Evolutionary conservation across 2,113 vertebrate species (phyloP).

Genomic region (Microcebus lehilahytsara): DNA sequence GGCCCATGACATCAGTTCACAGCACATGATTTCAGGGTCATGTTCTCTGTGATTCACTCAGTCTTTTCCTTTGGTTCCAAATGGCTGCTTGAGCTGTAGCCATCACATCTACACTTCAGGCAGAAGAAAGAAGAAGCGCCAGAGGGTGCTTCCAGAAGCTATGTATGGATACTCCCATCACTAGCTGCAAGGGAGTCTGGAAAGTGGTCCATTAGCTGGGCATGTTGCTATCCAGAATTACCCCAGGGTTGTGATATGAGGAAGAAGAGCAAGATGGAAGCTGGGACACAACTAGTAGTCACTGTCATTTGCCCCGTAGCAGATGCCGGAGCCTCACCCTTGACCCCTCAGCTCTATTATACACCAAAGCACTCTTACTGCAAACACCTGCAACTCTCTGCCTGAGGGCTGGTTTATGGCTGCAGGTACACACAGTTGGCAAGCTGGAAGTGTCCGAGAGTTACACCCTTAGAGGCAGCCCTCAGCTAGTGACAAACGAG

Average conservation of each 20-base stretch:
- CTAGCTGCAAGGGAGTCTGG: background rate
- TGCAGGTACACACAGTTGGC: background rate
- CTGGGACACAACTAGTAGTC: background rate
- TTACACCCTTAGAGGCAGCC: background rate
- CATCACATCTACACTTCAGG: background rate
- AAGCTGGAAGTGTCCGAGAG: background rate
- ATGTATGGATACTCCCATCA: background rate
- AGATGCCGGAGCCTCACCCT: background rate
- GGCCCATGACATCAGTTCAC: background rate
- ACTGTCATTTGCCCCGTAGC: background rate
- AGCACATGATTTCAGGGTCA: background rate
- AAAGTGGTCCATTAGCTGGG: background rate
- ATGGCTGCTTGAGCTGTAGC: conserved; percentile 3
- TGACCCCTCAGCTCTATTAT: background rate
- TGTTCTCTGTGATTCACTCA: background rate
- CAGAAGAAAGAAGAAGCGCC: background rate
- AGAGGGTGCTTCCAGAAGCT: background rate
- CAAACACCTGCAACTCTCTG: background rate
- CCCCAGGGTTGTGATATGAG: background rate
- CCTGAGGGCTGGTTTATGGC: background rate
- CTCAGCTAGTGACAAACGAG: background rate
- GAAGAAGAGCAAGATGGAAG: background rate
- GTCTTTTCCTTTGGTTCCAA: conserved; percentile 6
- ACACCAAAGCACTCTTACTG: background rate
- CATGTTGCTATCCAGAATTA: background rate